A percentile compares a stretch with the other conserved stretches of the same genome.
phyloP scores from a whole-genome alignment of 2,888 invertebrate species.

The Acheta domesticus region DNA sequence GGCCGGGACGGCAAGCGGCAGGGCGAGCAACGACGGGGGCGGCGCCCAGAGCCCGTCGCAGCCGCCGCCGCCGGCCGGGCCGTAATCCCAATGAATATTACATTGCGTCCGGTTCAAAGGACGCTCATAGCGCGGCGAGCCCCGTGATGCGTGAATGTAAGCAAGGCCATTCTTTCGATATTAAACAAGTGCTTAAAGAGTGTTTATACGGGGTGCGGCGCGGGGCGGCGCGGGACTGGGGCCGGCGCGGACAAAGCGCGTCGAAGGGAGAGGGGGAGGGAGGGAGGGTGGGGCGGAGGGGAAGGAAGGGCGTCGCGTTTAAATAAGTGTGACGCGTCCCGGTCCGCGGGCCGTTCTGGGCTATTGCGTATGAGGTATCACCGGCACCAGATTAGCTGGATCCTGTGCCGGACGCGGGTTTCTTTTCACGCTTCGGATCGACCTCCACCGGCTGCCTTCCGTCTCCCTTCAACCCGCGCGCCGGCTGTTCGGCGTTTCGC shows the following conservation, averaged over 20 bases:
- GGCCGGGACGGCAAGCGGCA: background rate
- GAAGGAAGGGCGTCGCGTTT: background rate
- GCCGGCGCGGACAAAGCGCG: background rate
- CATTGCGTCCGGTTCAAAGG: conserved; percentile 8
- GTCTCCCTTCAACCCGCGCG: background rate
- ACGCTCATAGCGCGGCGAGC: background rate
- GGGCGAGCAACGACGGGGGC: background rate
- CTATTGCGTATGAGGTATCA: background rate
- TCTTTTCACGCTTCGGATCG: background rate
- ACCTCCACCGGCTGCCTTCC: background rate
- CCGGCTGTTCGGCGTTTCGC: too few relatives aligned
- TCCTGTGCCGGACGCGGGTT: background rate
- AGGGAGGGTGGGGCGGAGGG: background rate
- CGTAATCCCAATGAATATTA: conserved; percentile 18
- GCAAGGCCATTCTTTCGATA: conserved; percentile 7
- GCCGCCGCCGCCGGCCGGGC: background rate
- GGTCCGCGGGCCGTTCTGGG: background rate
- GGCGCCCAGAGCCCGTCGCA: background rate
- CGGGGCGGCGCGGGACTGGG: conserved; percentile 22
- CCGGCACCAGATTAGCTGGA: background rate
- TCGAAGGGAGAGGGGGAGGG: background rate
- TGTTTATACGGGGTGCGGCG: conserved; percentile 23
- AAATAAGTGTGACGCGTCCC: background rate
- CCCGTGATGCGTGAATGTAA: background rate
- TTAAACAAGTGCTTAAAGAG: conserved; percentile 22